These are phyloP conservation scores for Epirrhoe alternata DNA, from an alignment of 2,888 invertebrate species.

Conservation along the genomic window DNA sequence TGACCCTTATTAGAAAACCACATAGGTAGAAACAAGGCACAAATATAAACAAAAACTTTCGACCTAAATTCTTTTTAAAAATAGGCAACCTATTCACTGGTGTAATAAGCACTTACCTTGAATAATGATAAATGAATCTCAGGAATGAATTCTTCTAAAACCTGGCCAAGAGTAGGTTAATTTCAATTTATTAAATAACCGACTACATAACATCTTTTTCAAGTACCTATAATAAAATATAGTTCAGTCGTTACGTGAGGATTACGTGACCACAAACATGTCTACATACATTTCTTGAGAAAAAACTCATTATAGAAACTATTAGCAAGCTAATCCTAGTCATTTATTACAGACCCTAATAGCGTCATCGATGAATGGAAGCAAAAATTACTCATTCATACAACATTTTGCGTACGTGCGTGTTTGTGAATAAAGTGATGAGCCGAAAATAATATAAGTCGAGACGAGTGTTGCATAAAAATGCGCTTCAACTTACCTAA, in stretches of 20 bases:
- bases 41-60: no score
- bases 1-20: no score
- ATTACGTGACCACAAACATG: background rate
- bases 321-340: background rate
- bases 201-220: no score
- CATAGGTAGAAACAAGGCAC: no score
- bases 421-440: background rate
- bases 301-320: background rate
- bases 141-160: no score
- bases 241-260: background rate
- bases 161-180: no score
- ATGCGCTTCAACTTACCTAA: background rate
- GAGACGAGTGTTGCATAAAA: background rate
- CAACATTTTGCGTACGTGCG: slow-evolving; percentile 1
- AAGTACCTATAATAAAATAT: no score
- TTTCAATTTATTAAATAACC: no score
- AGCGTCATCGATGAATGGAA: background rate
- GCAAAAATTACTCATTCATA: slow-evolving; percentile 1
- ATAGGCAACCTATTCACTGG: no score
- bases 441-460: background rate
- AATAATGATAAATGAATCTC: no score
- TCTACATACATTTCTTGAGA: background rate
- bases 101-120: no score
- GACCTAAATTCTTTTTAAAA: no score
- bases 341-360: background rate